Conservation (phyloP, 2,113 vertebrate species). For the Tenebrosternarchus preto region DNA sequence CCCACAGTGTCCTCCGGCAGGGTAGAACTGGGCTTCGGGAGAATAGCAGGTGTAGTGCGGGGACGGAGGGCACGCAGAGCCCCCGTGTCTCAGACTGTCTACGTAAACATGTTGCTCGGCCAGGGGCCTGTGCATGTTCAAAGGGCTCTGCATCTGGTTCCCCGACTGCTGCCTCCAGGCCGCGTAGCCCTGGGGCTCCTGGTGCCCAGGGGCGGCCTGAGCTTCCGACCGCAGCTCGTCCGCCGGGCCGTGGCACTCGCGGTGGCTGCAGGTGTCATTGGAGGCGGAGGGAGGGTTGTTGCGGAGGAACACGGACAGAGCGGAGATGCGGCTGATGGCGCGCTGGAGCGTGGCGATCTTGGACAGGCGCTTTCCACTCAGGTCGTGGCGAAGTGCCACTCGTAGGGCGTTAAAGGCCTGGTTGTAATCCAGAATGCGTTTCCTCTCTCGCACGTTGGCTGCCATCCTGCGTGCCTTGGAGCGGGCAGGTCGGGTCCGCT, state of each 20-base stretch:
- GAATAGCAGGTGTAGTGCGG: slow-evolving; percentile 45
- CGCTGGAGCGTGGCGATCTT: slow-evolving; percentile 94
- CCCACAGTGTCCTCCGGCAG: slow-evolving; percentile 24
- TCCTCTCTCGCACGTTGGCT: slow-evolving; percentile 92
- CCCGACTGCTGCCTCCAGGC: slow-evolving; percentile 59
- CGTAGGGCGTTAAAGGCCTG: slow-evolving; percentile 95
- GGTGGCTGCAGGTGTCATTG: slow-evolving; percentile 74
- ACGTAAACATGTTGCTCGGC: slow-evolving; percentile 38
- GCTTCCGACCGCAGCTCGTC: slow-evolving; percentile 23
- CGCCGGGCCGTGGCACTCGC: slow-evolving; percentile 72
- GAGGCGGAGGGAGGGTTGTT: slow-evolving; percentile 54
- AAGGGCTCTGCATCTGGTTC: slow-evolving; percentile 43
- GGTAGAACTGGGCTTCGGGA: slow-evolving; percentile 55
- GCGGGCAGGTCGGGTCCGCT: slow-evolving; percentile 81
- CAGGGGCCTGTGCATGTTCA: slow-evolving; percentile 34
- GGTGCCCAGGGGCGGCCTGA: slow-evolving; percentile 30
- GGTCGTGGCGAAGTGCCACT: slow-evolving; percentile 85
- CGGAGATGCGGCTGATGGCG: slow-evolving; percentile 90
- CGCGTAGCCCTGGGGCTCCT: slow-evolving; percentile 63
- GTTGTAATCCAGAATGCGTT: slow-evolving; percentile 97
- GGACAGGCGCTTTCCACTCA: slow-evolving; percentile 91
- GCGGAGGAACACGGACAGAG: slow-evolving; percentile 85
- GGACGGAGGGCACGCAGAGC: slow-evolving; percentile 42
- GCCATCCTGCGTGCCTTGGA: slow-evolving; percentile 92
- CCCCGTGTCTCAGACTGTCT: neutral